Evolutionary conservation across 2,797 vertebrate species (phyloP).

Genomic region (Philypnodon macrostomus): DNA sequence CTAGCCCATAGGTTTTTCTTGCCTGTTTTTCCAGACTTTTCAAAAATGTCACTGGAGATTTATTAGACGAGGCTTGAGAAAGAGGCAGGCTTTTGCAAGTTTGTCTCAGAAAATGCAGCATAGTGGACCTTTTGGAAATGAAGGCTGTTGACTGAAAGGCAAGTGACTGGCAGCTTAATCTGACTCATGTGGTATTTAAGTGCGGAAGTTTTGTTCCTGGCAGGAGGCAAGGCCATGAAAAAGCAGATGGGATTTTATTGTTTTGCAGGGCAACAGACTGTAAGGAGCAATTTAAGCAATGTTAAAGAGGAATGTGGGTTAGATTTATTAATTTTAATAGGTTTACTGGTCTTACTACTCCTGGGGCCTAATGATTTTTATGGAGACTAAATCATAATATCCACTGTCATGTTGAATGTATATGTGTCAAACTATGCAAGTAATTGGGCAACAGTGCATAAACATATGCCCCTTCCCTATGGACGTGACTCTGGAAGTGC

Average conservation of each 20-base stretch:
- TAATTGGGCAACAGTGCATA: constrained; percentile 27
- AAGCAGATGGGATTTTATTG: constrained; percentile 69
- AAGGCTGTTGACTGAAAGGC: constrained; percentile 29
- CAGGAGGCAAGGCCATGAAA: constrained; percentile 47
- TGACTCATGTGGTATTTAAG: constrained; percentile 72
- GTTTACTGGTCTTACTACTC: constrained; percentile 17
- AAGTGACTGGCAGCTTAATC: constrained; percentile 64
- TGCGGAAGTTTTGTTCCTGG: constrained; percentile 56
- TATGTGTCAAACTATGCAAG: too few species aligned
- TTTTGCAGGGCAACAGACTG: constrained; percentile 43
- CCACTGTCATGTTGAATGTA: too few species aligned
- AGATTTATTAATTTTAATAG: constrained; percentile 8
- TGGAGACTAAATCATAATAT: too few species aligned
- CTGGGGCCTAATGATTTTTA: constrained; percentile 23
- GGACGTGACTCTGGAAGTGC: constrained; percentile 7
- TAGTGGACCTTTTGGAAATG: constrained; percentile 33
- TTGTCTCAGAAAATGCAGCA: constrained; percentile 32
- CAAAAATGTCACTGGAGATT: constrained; percentile 29
- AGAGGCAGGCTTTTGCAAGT: constrained; percentile 29
- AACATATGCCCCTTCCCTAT: constrained; percentile 21
- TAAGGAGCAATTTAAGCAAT: constrained; percentile 47
- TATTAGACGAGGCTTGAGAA: constrained; percentile 30
- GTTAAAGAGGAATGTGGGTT: constrained; percentile 18
- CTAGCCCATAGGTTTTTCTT: constrained; percentile 31
- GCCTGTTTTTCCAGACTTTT: constrained; percentile 33